phyloP scores from a whole-genome alignment of 1,140 invertebrate genomes.

The Trichonephila inaurata region DNA sequence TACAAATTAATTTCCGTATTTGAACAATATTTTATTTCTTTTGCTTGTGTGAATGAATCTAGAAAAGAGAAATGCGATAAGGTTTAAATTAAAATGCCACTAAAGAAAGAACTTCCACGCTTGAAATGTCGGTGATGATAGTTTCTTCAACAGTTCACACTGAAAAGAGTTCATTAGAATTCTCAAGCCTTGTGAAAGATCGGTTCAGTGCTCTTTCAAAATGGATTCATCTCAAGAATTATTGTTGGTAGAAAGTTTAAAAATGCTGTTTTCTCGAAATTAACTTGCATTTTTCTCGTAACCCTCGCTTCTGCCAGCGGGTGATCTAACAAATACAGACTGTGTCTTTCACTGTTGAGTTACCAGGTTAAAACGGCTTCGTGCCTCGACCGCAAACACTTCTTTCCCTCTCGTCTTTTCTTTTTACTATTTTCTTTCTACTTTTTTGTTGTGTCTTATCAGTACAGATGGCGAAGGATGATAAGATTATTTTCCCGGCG shows the following conservation, averaged over 20 bases:
- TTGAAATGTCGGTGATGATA: neutral
- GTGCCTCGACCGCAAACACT: conserved; percentile 18
- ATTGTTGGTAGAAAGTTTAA: conserved; percentile 29
- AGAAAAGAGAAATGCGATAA: neutral
- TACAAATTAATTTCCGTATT: neutral
- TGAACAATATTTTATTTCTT: neutral
- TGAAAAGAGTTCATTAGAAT: conserved; percentile 25
- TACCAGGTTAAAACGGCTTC: conserved; percentile 12
- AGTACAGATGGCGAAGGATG: neutral
- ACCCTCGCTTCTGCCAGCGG: neutral
- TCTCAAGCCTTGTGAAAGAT: neutral
- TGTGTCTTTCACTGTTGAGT: conserved; percentile 13
- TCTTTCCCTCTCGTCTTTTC: neutral
- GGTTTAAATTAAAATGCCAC: neutral
- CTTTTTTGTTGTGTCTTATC: conserved; percentile 24
- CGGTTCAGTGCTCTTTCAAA: conserved; percentile 18
- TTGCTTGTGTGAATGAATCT: neutral
- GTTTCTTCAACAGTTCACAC: neutral
- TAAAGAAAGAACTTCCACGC: neutral
- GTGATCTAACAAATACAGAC: neutral
- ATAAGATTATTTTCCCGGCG: conserved; percentile 6
- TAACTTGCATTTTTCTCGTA: conserved; percentile 8
- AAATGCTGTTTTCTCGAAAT: conserved; percentile 10
- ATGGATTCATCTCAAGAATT: neutral
- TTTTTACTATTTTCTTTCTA: neutral